Percentiles rank a stretch among this genome's conserved stretches.
phyloP scores from a whole-genome alignment of 2,113 vertebrate species.

The Regulus satrapa region DNA sequence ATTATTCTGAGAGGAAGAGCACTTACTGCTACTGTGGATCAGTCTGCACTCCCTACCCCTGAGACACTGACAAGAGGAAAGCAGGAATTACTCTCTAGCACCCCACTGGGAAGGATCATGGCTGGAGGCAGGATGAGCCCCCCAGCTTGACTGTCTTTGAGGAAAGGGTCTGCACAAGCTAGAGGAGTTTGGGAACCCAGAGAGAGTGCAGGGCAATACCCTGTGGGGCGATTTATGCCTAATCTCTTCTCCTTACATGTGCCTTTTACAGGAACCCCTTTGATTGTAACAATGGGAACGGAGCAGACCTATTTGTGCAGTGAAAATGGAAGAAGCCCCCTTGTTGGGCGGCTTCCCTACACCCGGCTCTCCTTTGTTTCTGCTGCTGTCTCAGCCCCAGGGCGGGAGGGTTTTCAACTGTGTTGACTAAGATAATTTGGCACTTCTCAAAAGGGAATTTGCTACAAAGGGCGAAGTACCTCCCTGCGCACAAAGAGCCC shows the following conservation, averaged over 20 bases:
- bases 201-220: background rate
- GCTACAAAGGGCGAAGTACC: slow-evolving; percentile 55
- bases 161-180: background rate
- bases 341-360: slow-evolving; percentile 23
- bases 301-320: slow-evolving; percentile 42
- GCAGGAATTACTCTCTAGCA: background rate
- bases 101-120: background rate
- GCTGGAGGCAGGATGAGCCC: background rate
- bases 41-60: background rate
- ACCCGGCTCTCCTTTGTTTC: slow-evolving; percentile 36
- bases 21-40: background rate
- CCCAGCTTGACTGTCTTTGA: background rate
- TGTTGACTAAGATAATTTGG: slow-evolving; percentile 68
- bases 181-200: background rate
- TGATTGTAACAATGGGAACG: background rate
- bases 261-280: slow-evolving; percentile 51
- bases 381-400: slow-evolving; percentile 26
- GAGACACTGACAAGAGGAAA: background rate
- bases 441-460: slow-evolving; percentile 59
- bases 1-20: background rate
- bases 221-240: background rate
- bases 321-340: slow-evolving; percentile 40
- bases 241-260: slow-evolving; percentile 24
- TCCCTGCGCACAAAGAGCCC: slow-evolving; percentile 46
- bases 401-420: slow-evolving; percentile 38